These are phyloP conservation scores for Halcyon malimbica DNA, from an alignment of 2,113 vertebrate species.

Conservation along the genomic window DNA sequence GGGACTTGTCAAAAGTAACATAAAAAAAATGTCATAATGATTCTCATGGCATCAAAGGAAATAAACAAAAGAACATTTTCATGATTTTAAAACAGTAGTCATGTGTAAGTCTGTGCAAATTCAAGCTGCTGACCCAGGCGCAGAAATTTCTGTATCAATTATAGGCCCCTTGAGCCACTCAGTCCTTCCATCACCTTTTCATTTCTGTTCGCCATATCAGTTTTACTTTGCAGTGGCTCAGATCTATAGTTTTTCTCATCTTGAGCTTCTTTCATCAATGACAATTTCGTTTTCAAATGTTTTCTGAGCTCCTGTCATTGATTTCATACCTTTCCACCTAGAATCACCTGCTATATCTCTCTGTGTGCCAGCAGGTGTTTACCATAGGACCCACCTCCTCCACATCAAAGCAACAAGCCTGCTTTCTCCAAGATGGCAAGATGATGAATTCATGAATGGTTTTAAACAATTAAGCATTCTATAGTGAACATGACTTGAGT, in stretches of 20 bases:
- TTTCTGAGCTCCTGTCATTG: background rate
- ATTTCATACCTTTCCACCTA: background rate
- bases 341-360: background rate
- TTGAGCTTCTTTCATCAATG: background rate
- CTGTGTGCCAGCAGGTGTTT: background rate
- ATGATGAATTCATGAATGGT: accelerated
- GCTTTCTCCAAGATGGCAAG: background rate
- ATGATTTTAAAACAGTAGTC: background rate
- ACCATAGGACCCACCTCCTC: background rate
- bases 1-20: background rate
- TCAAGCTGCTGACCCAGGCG: background rate
- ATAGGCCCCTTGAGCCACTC: background rate
- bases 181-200: background rate
- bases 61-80: background rate
- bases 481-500: background rate
- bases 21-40: background rate
- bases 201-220: background rate
- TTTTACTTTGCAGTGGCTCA: background rate
- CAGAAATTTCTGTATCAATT: background rate
- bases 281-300: background rate
- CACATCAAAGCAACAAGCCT: background rate
- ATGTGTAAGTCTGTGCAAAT: background rate
- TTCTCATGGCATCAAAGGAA: background rate
- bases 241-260: background rate
- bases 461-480: background rate